These are phyloP conservation scores for Propsilocerus akamusi DNA, from an alignment of 1,140 invertebrate species.

Conservation along the genomic window DNA sequence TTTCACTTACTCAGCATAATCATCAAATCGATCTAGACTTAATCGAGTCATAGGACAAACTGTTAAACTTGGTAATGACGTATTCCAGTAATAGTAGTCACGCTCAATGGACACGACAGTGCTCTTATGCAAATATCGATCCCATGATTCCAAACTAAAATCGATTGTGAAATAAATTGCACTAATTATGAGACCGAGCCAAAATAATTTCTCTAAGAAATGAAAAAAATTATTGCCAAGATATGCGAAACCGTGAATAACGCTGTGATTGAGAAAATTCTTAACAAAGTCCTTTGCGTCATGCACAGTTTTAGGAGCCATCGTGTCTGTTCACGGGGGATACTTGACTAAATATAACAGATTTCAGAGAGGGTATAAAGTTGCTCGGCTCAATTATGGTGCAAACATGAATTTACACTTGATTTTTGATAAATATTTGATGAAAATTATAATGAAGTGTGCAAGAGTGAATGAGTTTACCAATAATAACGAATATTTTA, in stretches of 20 bases:
- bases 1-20: conserved; percentile 24
- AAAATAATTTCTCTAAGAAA: conserved; percentile 8
- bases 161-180: conserved; percentile 15
- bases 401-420: too few species aligned
- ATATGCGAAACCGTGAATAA: background rate
- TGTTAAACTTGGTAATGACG: conserved; percentile 36
- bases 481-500: too few species aligned
- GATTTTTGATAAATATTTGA: too few species aligned
- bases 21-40: conserved; percentile 21
- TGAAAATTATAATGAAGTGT: too few species aligned
- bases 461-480: too few species aligned
- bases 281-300: background rate
- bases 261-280: background rate
- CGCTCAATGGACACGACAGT: conserved; percentile 48
- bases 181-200: conserved; percentile 12
- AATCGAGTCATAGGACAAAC: conserved; percentile 29
- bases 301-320: background rate
- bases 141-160: conserved; percentile 14
- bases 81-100: conserved; percentile 47
- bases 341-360: too few species aligned
- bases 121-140: conserved; percentile 16
- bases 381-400: too few species aligned
- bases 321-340: too few species aligned
- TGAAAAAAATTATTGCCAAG: background rate
- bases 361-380: too few species aligned